Percentiles rank a stretch among this genome's conserved stretches.
phyloP scores from a whole-genome alignment of 2,797 vertebrate genomes.

The Apodemus agrarius region DNA sequence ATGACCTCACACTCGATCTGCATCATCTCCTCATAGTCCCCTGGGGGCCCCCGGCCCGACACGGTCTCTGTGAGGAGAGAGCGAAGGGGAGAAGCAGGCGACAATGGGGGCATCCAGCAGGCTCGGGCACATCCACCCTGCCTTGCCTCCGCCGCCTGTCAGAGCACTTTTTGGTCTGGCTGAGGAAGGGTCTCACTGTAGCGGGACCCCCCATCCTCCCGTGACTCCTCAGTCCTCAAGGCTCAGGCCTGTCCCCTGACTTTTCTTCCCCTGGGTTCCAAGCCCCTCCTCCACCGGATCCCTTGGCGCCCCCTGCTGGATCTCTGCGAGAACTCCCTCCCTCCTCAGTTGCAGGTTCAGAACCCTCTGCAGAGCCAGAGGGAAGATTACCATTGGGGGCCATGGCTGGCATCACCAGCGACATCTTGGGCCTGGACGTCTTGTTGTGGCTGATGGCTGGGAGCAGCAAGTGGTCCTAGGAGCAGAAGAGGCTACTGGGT shows the following conservation, averaged over 20 bases:
- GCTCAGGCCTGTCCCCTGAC: not conserved
- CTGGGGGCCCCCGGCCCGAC: constrained; percentile 86
- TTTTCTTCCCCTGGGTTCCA: not conserved
- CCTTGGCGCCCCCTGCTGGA: constrained; percentile 2
- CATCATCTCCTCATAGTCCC: constrained; percentile 97
- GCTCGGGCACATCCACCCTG: too few relatives aligned
- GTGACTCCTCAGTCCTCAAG: not conserved
- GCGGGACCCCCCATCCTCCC: not conserved
- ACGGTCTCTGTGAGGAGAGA: constrained; percentile 89
- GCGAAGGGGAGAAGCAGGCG: not conserved
- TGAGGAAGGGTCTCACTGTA: not conserved
- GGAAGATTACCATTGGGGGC: constrained; percentile 87
- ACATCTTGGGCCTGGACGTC: constrained; percentile 92
- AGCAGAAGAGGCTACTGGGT: not conserved
- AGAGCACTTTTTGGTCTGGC: too few relatives aligned
- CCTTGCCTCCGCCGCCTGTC: too few relatives aligned
- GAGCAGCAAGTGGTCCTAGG: constrained; percentile 87
- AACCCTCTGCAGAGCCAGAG: not conserved
- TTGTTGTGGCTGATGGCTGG: constrained; percentile 89
- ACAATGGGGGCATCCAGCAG: not conserved
- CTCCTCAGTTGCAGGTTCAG: not conserved
- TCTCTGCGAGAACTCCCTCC: not conserved
- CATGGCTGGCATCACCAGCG: constrained; percentile 96
- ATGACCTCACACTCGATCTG: constrained; percentile 97
- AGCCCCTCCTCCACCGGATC: not conserved